These are phyloP conservation scores for Parauchenoglanis punctatus DNA, from an alignment of 2,797 vertebrate genomes.

Conservation along the genomic window DNA sequence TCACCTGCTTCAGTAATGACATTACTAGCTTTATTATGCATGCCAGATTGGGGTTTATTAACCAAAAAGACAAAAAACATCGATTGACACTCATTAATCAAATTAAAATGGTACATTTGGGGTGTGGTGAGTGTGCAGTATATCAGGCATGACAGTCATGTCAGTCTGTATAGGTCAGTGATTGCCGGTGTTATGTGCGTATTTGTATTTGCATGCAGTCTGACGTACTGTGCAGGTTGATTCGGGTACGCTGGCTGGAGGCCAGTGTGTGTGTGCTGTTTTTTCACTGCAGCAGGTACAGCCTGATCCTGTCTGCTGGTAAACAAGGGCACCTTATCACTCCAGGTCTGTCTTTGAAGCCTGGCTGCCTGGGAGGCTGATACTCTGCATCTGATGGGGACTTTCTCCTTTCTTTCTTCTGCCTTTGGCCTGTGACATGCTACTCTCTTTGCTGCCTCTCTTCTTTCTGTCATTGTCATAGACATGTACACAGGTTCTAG, in stretches of 20 bases:
- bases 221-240: conserved; percentile 24
- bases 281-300: conserved; percentile 61
- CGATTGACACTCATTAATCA: conserved; percentile 55
- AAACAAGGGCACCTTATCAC: conserved; percentile 66
- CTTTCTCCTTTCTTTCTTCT: conserved; percentile 60
- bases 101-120: conserved; percentile 48
- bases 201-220: conserved; percentile 31
- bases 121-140: conserved; percentile 26
- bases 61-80: conserved; percentile 51
- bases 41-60: conserved; percentile 52
- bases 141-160: conserved; percentile 13
- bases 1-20: conserved; percentile 51
- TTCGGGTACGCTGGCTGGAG: conserved; percentile 55
- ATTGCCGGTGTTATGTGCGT: conserved; percentile 31
- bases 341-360: conserved; percentile 57
- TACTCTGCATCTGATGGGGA: conserved; percentile 44
- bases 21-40: conserved; percentile 47
- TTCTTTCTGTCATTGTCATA: not conserved
- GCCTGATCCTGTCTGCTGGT: conserved; percentile 57
- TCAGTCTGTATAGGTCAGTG: conserved; percentile 21
- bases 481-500: not conserved
- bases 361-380: conserved; percentile 67
- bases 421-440: conserved; percentile 59
- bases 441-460: conserved; percentile 37
- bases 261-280: conserved; percentile 58